Evolutionary conservation across 1,140 invertebrate species (phyloP).

Genomic region (Mycetomoellerius zeteki): DNA sequence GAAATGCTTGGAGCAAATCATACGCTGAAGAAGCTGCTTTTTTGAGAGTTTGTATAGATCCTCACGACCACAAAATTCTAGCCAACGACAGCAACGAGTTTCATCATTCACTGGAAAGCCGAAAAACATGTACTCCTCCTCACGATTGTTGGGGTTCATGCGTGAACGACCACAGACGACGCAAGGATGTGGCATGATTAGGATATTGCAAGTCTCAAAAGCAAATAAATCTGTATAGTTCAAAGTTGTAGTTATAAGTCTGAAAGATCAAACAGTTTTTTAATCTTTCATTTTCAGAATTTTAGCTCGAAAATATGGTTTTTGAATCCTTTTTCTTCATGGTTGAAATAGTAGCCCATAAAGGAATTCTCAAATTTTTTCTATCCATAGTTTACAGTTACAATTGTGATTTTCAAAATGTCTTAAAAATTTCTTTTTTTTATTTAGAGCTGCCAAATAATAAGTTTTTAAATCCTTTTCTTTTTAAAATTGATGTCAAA

Average conservation of each 20-base stretch:
- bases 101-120: conserved; percentile 86
- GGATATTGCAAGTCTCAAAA: conserved; percentile 1
- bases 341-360: background rate
- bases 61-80: conserved; percentile 85
- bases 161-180: conserved; percentile 86
- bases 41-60: conserved; percentile 85
- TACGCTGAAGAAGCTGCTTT: conserved; percentile 84
- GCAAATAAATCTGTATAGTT: background rate
- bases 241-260: background rate
- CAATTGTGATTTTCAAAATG: background rate
- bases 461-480: background rate
- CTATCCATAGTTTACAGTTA: background rate
- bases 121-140: conserved; percentile 86
- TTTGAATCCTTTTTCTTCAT: background rate
- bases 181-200: conserved; percentile 86
- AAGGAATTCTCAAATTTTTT: background rate
- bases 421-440: background rate
- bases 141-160: conserved; percentile 85
- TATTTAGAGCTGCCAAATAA: background rate
- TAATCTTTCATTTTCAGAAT: conserved; percentile 2
- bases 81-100: conserved; percentile 82
- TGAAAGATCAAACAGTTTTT: background rate
- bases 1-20: conserved; percentile 86
- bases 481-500: background rate
- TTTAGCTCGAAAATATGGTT: background rate